Evolutionary conservation across 2,113 vertebrate species (phyloP).

Genomic region (Corydoras sp.): DNA sequence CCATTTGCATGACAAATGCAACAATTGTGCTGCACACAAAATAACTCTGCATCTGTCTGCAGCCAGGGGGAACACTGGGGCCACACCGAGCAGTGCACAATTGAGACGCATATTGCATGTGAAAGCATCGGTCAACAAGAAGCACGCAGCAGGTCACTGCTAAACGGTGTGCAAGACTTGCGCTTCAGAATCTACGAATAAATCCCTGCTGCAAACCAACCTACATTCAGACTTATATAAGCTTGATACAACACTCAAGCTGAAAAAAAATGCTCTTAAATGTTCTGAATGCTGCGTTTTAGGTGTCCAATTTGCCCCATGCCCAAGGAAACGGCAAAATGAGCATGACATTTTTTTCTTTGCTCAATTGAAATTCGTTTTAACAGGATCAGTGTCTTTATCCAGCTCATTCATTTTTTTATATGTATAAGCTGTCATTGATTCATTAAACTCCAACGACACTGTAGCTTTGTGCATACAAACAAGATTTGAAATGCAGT

Average conservation of each 20-base stretch:
- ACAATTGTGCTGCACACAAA: conserved; percentile 28
- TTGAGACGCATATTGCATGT: neutral
- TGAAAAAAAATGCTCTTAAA: neutral
- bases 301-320: neutral
- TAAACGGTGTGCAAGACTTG: neutral
- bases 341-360: neutral
- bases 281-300: neutral
- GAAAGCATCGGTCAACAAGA: conserved; percentile 14
- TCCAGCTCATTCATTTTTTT: too few relatives aligned
- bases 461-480: neutral
- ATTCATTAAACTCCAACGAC: too few relatives aligned
- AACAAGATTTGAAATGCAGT: neutral
- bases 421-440: too few relatives aligned
- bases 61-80: conserved; percentile 3
- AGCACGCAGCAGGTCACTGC: neutral
- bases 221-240: too few relatives aligned
- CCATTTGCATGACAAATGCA: too few relatives aligned
- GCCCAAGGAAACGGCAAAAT: neutral
- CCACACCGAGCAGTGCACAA: conserved; percentile 7
- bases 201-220: neutral
- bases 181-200: neutral
- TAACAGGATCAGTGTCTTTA: neutral
- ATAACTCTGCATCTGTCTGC: conserved; percentile 22
- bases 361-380: neutral
- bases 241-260: neutral